Conservation (phyloP, 2,113 vertebrate genomes). For the Natator depressus region DNA sequence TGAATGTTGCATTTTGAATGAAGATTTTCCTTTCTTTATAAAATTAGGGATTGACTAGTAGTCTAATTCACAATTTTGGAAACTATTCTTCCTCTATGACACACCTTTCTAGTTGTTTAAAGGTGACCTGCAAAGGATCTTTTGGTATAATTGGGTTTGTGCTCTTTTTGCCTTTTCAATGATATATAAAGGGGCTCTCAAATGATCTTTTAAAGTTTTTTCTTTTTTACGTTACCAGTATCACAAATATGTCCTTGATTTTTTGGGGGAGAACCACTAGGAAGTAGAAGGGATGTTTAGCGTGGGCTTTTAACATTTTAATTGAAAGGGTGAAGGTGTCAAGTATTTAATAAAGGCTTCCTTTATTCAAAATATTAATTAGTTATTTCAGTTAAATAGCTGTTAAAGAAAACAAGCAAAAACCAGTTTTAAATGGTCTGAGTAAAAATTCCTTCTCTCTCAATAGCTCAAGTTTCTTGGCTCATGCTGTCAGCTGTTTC, state of each 20-base stretch:
- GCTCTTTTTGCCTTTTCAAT: not conserved
- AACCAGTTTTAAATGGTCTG: conserved; percentile 36
- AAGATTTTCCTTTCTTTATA: conserved; percentile 41
- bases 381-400: conserved; percentile 2
- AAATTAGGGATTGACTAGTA: conserved; percentile 7
- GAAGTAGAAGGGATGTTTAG: conserved; percentile 32
- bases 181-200: not conserved
- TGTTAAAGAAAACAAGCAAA: conserved; percentile 40
- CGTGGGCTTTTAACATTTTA: conserved; percentile 23
- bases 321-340: conserved; percentile 44
- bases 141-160: not conserved
- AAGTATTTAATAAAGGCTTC: conserved; percentile 37
- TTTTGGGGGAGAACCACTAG: not conserved
- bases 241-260: conserved; percentile 4
- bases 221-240: conserved; percentile 11
- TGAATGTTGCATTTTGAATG: not conserved
- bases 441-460: conserved; percentile 56
- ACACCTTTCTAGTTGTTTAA: not conserved
- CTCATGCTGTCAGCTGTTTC: not conserved
- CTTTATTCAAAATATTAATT: conserved; percentile 57
- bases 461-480: conserved; percentile 24
- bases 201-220: not conserved
- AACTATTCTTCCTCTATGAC: conserved; percentile 6
- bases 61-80: not conserved
- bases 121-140: not conserved